Base-by-base conservation (phyloP, 2,888 invertebrate genomes). In the Andrena trimmerana region DNA sequence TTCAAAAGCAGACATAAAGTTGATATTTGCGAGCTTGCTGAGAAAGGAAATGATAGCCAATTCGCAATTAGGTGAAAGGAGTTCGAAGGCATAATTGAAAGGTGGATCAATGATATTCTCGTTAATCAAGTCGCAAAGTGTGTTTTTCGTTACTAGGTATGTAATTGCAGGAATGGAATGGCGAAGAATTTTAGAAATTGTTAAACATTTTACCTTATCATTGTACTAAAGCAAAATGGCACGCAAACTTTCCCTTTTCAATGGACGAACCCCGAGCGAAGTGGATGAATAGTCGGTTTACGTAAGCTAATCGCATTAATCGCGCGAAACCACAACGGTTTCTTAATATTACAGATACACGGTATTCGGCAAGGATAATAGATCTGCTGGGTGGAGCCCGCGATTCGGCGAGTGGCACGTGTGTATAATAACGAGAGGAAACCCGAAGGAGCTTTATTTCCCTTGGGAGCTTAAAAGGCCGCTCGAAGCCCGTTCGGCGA, bases 341-440 rank as follows among this genome's bases (percentile, higher is more conserved):
- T 73, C 84, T 84, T 87, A 81, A 71, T 75, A 82, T 81, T 68
- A 65, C 50, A 57, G 60, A 75, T 67, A 59, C 67, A 65, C 54
- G 36, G 65, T 52, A 70, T 71, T 72, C 65, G 33, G 54, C 3
- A 31, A 48, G 82, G 70, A 82, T 81, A 75, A 81, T 81, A 68
- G 73, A 65, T 60, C 54, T 29, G 13, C 29, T 29, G 63, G 29
- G 24, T 36, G 27, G 50, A 62, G 60, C 73, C 68, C 81, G 85
- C 63, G 80, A 67, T 76, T 80, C 81, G 74, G 65, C 50, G 70
- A 79, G 62, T 60, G 76, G 72, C 80, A 87, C 86, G 89, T 92
- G 93, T 93, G 88, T 93, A 93, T 92, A 93, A 93, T 93, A 93
- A 93, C 93, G 92, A 92, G 91, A 92, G 90, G 92, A 93, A 93